These are phyloP conservation scores for Peromyscus californicus DNA, from an alignment of 2,113 vertebrate genomes.

Conservation along the genomic window DNA sequence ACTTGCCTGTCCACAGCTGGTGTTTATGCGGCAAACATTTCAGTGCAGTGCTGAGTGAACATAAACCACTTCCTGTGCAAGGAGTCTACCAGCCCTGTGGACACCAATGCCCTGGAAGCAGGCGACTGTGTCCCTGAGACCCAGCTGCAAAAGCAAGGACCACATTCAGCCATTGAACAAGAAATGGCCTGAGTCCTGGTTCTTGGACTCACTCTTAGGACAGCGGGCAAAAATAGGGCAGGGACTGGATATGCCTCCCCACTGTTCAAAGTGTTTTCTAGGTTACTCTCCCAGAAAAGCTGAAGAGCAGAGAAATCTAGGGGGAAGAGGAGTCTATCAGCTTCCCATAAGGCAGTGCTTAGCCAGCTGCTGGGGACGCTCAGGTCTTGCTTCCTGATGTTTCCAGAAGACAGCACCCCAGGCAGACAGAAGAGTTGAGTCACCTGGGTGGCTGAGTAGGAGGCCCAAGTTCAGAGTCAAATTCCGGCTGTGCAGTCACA, in stretches of 20 bases:
- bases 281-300: neutral
- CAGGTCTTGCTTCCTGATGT: neutral
- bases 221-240: neutral
- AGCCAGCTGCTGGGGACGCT: neutral
- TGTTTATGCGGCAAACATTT: neutral
- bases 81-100: neutral
- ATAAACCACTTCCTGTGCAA: fast-evolving
- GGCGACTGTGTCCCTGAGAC: fast-evolving
- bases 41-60: fast-evolving
- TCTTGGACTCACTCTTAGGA: neutral
- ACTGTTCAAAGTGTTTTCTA: neutral
- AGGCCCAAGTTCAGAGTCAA: neutral
- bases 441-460: neutral
- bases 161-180: neutral
- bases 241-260: neutral
- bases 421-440: neutral
- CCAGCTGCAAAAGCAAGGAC: neutral
- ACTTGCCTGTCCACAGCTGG: neutral
- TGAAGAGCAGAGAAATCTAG: neutral
- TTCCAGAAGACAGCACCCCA: neutral
- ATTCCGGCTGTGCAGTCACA: fast-evolving
- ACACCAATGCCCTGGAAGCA: neutral
- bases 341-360: too few species aligned
- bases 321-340: too few species aligned
- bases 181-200: neutral